Evolutionary conservation across 2,888 invertebrate genomes (phyloP).

Genomic region (Mythimna loreyi): DNA sequence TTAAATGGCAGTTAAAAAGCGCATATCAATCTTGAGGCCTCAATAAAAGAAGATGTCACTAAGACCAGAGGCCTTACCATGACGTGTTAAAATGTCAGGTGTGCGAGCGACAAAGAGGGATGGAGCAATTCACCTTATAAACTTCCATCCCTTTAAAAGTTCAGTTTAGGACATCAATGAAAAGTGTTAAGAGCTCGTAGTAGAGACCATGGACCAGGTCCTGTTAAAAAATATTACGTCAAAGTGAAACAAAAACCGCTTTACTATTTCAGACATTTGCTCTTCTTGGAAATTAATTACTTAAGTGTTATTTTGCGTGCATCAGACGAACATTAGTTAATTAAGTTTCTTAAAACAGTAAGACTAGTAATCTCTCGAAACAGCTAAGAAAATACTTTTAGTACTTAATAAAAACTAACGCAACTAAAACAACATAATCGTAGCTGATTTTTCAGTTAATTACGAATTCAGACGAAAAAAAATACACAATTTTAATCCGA

Average conservation of each 20-base stretch:
- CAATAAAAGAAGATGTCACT: background rate
- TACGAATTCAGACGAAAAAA: background rate
- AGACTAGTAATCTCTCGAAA: background rate
- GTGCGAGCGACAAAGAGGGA: too few species aligned
- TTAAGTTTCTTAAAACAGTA: background rate
- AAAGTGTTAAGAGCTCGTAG: too few species aligned
- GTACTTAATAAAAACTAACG: constrained; percentile 3
- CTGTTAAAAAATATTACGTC: background rate
- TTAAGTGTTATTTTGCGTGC: background rate
- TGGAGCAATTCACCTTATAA: too few species aligned
- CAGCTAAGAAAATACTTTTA: background rate
- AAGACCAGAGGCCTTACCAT: background rate
- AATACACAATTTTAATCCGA: background rate
- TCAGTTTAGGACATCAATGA: too few species aligned
- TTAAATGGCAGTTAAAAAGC: too few species aligned
- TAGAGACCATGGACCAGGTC: too few species aligned
- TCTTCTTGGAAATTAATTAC: background rate
- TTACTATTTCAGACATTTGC: background rate
- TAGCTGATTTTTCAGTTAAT: background rate
- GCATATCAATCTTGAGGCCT: background rate
- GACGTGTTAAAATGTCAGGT: too few species aligned
- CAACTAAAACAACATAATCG: background rate
- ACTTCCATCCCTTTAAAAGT: too few species aligned
- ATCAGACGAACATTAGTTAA: constrained; percentile 6
- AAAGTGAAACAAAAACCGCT: background rate